phyloP scores from a whole-genome alignment of 2,797 vertebrate species.

The Pagetopsis macropterus region DNA sequence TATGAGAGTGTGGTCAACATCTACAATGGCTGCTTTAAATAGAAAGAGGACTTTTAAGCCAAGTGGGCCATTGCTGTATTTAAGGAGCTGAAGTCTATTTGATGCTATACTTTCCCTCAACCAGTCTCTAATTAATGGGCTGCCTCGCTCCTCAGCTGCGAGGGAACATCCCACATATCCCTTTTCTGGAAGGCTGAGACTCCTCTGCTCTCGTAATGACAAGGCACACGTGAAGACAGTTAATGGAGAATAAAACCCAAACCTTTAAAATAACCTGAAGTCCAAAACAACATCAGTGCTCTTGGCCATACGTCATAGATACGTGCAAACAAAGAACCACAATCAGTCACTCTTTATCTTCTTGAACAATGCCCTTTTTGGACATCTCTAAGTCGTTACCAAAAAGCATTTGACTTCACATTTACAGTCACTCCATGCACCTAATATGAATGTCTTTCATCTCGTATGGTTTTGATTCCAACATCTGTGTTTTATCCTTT shows the following conservation, averaged over 20 bases:
- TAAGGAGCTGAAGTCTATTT: slow-evolving; percentile 67
- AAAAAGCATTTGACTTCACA: not conserved
- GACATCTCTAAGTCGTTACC: slow-evolving; percentile 7
- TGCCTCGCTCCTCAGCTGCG: slow-evolving; percentile 69
- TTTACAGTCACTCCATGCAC: not conserved
- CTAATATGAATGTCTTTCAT: not conserved
- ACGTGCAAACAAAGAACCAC: slow-evolving; percentile 17
- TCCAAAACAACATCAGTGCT: slow-evolving; percentile 59
- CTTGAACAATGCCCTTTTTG: slow-evolving; percentile 8
- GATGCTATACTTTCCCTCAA: slow-evolving; percentile 77
- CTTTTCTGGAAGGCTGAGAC: slow-evolving; percentile 70
- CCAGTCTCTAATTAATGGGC: slow-evolving; percentile 80
- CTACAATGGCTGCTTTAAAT: slow-evolving; percentile 60
- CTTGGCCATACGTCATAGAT: not conserved
- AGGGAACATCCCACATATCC: slow-evolving; percentile 71
- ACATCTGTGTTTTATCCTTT: not conserved
- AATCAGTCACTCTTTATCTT: slow-evolving; percentile 19
- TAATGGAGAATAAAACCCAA: slow-evolving; percentile 75
- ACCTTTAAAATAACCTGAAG: slow-evolving; percentile 71
- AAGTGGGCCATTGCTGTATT: slow-evolving; percentile 61
- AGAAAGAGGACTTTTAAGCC: slow-evolving; percentile 56
- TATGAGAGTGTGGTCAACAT: slow-evolving; percentile 40
- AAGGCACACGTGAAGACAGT: slow-evolving; percentile 75
- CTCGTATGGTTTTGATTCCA: not conserved
- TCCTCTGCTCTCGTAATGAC: slow-evolving; percentile 79